phyloP scores from a whole-genome alignment of 92 coral and sea anemone genomes.

The Porites cylindrica region DNA sequence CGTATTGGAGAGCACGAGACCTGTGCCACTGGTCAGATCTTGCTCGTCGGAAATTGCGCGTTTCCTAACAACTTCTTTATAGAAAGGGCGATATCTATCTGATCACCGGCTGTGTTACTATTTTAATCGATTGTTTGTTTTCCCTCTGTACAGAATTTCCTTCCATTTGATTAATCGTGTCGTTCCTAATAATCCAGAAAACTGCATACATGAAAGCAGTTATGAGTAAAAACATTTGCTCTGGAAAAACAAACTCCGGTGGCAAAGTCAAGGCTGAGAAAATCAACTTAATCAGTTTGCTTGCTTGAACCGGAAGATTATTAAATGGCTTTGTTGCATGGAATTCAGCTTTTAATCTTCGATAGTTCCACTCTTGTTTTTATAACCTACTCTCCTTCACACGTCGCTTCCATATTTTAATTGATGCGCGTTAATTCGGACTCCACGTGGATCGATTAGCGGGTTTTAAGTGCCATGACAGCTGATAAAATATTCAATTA shows the following conservation, averaged over 20 bases:
- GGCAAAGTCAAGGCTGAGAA: slow-evolving; percentile 24
- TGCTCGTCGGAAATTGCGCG: neutral
- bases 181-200: neutral
- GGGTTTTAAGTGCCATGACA: slow-evolving; percentile 26
- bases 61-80: neutral
- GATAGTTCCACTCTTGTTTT: slow-evolving; percentile 2
- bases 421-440: slow-evolving; percentile 4
- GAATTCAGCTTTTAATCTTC: slow-evolving; percentile 17
- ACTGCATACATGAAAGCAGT: neutral
- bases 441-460: slow-evolving; percentile 45
- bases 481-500: slow-evolving; percentile 38
- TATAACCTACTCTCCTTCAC: slow-evolving; percentile 24
- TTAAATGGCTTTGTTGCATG: slow-evolving; percentile 27
- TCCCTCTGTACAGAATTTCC: slow-evolving; percentile 1
- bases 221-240: slow-evolving; percentile 19
- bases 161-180: slow-evolving; percentile 1
- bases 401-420: slow-evolving; percentile 8
- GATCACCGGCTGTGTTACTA: neutral
- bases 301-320: slow-evolving; percentile 10
- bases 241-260: slow-evolving; percentile 42
- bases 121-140: slow-evolving; percentile 19
- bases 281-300: slow-evolving; percentile 2
- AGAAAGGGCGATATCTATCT: neutral
- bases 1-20: neutral
- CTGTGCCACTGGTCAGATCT: too few species aligned